These are phyloP conservation scores for Myopa tessellatipennis DNA, from an alignment of 2,888 invertebrate genomes.

Conservation along the genomic window DNA sequence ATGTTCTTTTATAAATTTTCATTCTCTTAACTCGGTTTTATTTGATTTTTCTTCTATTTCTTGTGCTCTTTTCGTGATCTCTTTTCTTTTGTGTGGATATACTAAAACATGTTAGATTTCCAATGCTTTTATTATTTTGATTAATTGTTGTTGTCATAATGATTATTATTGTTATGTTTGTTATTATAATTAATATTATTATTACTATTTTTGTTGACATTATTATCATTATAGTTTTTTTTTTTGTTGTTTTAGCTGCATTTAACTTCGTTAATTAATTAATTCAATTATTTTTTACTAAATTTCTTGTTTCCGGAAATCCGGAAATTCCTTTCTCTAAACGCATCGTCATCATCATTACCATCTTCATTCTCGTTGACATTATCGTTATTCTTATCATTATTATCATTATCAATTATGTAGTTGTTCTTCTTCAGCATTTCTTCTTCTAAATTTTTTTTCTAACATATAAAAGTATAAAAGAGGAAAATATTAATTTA, in stretches of 20 bases:
- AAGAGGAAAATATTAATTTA: conserved; percentile 45
- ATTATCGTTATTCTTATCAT: not conserved
- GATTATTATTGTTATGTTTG: not conserved
- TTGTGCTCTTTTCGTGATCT: not conserved
- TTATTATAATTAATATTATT: not conserved
- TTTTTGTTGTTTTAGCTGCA: not conserved
- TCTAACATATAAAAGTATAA: conserved; percentile 52
- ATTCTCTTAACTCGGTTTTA: not conserved
- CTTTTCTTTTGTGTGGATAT: too few species aligned
- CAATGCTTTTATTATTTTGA: not conserved
- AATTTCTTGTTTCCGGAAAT: not conserved
- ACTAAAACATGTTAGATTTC: too few species aligned
- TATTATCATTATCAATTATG: conserved; percentile 13
- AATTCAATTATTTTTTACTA: not conserved
- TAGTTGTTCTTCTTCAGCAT: too few species aligned
- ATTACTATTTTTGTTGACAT: not conserved
- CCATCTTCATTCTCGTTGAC: not conserved
- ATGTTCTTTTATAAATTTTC: not conserved
- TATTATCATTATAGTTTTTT: not conserved
- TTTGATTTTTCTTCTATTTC: not conserved
- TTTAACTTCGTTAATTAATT: not conserved
- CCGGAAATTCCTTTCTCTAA: not conserved
- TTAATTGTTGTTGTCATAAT: not conserved
- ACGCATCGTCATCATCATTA: not conserved
- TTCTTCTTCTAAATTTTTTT: not conserved